Percentiles rank a stretch among this genome's conserved stretches.
These are phyloP conservation scores for Cercopithecus hamlyni DNA, from an alignment of 2,797 vertebrate genomes.

Conservation along the genomic window DNA sequence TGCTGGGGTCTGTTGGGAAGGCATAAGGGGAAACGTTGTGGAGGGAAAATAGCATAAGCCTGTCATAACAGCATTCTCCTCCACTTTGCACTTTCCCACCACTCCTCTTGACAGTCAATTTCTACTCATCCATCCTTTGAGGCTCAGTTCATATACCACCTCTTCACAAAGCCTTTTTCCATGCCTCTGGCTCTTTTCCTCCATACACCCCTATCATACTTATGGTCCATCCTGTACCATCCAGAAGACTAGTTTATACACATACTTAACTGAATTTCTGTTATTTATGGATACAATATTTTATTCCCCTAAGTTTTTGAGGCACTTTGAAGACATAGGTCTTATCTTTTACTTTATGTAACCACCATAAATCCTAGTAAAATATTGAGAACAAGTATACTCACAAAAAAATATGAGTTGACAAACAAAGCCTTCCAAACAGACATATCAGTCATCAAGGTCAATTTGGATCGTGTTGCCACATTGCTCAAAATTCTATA, in stretches of 20 bases:
- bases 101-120: no score
- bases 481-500: neutral
- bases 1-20: neutral
- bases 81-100: no score
- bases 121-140: neutral
- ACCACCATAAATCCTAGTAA: neutral
- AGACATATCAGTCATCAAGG: neutral
- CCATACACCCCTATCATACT: neutral
- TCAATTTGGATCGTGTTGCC: neutral
- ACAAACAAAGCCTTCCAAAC: neutral
- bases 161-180: neutral
- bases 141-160: neutral
- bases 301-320: neutral
- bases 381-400: neutral
- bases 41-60: accelerated
- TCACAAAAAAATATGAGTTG: neutral
- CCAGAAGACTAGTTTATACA: neutral
- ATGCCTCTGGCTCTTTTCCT: neutral
- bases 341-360: neutral
- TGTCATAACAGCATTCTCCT: neutral
- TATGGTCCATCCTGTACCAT: neutral
- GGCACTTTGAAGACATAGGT: neutral
- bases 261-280: neutral
- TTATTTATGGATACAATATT: neutral
- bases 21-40: accelerated